Percentiles rank a stretch among this genome's conserved stretches.
phyloP scores from a whole-genome alignment of 2,797 vertebrate species.

The Xenops minutus region DNA sequence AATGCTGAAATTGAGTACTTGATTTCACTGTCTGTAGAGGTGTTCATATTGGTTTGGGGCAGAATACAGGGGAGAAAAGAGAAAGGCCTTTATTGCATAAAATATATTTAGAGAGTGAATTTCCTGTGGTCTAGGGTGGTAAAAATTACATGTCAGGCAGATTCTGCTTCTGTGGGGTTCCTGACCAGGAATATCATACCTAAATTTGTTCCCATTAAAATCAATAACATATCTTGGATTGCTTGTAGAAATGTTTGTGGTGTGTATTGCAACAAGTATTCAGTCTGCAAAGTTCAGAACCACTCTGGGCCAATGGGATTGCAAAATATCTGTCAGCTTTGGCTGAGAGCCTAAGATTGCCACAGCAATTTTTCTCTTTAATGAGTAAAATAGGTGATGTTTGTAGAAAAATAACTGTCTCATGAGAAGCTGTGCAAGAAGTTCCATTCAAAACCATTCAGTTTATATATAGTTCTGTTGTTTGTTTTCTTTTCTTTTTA shows the following conservation, averaged over 20 bases:
- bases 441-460: slow-evolving; percentile 53
- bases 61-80: not conserved
- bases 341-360: slow-evolving; percentile 37
- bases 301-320: slow-evolving; percentile 19
- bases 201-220: slow-evolving; percentile 37
- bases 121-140: not conserved
- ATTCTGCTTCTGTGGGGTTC: not conserved
- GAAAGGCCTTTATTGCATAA: not conserved
- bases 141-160: not conserved
- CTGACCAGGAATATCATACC: not conserved
- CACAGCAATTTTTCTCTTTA: slow-evolving; percentile 57
- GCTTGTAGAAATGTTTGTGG: slow-evolving; percentile 5
- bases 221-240: slow-evolving; percentile 26
- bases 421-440: slow-evolving; percentile 42
- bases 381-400: slow-evolving; percentile 57
- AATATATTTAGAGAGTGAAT: not conserved
- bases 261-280: slow-evolving; percentile 7
- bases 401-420: slow-evolving; percentile 57
- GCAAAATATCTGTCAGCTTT: slow-evolving; percentile 50
- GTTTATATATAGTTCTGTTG: slow-evolving; percentile 69
- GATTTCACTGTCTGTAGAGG: not conserved
- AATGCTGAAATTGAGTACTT: not conserved
- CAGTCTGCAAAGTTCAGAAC: slow-evolving; percentile 1
- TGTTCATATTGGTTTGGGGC: not conserved
- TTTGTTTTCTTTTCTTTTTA: slow-evolving; percentile 65